Conservation (phyloP, 2,113 vertebrate genomes). For the Lepus timidus region DNA sequence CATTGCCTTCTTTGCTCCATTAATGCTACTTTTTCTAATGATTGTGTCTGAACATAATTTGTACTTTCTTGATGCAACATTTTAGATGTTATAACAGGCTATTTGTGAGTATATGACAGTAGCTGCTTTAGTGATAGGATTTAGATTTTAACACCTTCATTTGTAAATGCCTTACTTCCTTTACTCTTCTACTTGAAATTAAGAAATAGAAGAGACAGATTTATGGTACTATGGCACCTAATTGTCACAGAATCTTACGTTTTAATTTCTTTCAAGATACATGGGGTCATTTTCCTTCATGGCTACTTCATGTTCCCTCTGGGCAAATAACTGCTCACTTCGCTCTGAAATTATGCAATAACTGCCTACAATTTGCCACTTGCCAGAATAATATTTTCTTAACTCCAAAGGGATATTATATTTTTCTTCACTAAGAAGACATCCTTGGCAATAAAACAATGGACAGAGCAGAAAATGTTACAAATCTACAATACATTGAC, state of each 20-base stretch:
- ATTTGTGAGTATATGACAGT: slow-evolving; percentile 35
- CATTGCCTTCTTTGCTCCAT: slow-evolving; percentile 8
- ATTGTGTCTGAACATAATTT: slow-evolving; percentile 67
- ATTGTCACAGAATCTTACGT: slow-evolving; percentile 71
- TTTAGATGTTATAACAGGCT: slow-evolving; percentile 41
- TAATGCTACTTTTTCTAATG: slow-evolving; percentile 66
- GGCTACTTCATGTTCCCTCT: slow-evolving; percentile 78
- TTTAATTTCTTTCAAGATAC: slow-evolving; percentile 81
- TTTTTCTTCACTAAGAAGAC: slow-evolving; percentile 35
- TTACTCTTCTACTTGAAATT: slow-evolving; percentile 45
- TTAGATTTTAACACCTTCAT: slow-evolving; percentile 67
- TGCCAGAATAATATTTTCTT: slow-evolving; percentile 80
- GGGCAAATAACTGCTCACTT: slow-evolving; percentile 79
- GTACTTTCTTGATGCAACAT: slow-evolving; percentile 35
- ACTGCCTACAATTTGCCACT: slow-evolving; percentile 76
- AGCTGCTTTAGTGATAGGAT: background rate
- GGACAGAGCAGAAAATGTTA: background rate
- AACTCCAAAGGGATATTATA: slow-evolving; percentile 63
- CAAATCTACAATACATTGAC: background rate
- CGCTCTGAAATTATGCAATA: slow-evolving; percentile 67
- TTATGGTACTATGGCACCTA: slow-evolving; percentile 43
- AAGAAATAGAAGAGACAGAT: slow-evolving; percentile 65
- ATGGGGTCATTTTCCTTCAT: slow-evolving; percentile 82
- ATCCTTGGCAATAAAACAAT: slow-evolving; percentile 16
- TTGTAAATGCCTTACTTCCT: slow-evolving; percentile 49